Conservation (phyloP, 2,113 vertebrate genomes). For the Phrynocephalus versicolor region DNA sequence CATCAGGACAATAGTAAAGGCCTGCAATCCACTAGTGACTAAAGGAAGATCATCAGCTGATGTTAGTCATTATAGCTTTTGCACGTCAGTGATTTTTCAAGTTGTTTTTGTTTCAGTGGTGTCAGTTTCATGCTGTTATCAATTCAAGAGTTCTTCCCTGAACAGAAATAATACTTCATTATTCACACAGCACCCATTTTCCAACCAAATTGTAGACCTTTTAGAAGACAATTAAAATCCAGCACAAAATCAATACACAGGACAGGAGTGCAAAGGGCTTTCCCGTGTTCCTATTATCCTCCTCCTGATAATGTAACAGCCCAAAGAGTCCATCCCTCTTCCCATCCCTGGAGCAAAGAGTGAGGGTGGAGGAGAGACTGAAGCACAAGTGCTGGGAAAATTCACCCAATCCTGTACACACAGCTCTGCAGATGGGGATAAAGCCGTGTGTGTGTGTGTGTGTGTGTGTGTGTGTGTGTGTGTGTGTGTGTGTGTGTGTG, state of each 20-base stretch:
- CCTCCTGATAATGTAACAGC: not conserved
- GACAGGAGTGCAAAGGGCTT: not conserved
- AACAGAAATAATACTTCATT: not conserved
- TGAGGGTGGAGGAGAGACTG: not conserved
- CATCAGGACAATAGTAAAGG: slow-evolving; percentile 2
- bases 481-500: too few species aligned
- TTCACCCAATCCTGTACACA: too few species aligned
- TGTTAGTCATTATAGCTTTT: not conserved
- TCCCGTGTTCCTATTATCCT: not conserved
- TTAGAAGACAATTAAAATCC: not conserved
- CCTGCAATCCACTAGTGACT: not conserved
- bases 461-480: too few species aligned
- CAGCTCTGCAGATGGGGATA: not conserved
- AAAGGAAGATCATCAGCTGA: not conserved
- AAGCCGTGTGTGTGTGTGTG: too few species aligned
- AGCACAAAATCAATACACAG: not conserved
- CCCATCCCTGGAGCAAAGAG: not conserved
- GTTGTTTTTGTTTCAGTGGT: not conserved
- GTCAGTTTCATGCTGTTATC: not conserved
- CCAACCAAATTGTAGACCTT: not conserved
- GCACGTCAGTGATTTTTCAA: not conserved
- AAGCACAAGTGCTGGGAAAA: not conserved
- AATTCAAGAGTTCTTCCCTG: not conserved
- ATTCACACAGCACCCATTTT: not conserved
- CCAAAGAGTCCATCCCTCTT: not conserved